Evolutionary conservation across 2,797 vertebrate genomes (phyloP).

Genomic region (Micrastur ruficollis): DNA sequence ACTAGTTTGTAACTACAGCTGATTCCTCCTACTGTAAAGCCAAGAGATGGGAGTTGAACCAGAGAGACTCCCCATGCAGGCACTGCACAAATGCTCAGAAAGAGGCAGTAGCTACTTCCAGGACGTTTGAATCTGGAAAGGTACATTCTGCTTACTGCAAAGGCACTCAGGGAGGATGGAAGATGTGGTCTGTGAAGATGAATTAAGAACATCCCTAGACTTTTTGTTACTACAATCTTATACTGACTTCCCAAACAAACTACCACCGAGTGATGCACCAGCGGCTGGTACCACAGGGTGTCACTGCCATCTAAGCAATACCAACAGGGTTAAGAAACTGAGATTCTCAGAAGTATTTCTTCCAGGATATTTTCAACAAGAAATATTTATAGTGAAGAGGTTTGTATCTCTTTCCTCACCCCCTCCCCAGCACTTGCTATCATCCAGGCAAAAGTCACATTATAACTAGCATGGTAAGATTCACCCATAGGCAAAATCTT

Average conservation of each 20-base stretch:
- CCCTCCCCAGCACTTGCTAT: neutral
- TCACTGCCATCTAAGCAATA: neutral
- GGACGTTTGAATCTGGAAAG: neutral
- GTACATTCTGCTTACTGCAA: neutral
- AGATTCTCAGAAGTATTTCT: neutral
- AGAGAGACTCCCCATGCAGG: neutral
- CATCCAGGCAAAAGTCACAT: neutral
- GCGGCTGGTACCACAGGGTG: conserved; percentile 2
- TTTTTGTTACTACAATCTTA: neutral
- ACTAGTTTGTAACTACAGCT: neutral
- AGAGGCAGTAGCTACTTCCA: neutral
- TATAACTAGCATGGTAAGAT: neutral
- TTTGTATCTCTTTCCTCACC: neutral
- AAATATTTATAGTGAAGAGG: neutral
- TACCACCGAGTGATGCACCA: neutral
- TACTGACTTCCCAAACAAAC: neutral
- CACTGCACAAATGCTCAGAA: neutral
- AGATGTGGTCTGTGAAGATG: neutral
- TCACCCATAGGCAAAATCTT: neutral
- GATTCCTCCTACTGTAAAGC: neutral
- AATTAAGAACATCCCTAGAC: neutral
- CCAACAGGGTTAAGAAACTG: neutral
- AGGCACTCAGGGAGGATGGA: neutral
- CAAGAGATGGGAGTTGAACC: neutral
- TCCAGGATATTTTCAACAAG: neutral